A percentile compares a stretch with the other conserved stretches of the same genome.
These are phyloP conservation scores for Mormoops blainvillei DNA, from an alignment of 2,113 vertebrate species.

Conservation along the genomic window DNA sequence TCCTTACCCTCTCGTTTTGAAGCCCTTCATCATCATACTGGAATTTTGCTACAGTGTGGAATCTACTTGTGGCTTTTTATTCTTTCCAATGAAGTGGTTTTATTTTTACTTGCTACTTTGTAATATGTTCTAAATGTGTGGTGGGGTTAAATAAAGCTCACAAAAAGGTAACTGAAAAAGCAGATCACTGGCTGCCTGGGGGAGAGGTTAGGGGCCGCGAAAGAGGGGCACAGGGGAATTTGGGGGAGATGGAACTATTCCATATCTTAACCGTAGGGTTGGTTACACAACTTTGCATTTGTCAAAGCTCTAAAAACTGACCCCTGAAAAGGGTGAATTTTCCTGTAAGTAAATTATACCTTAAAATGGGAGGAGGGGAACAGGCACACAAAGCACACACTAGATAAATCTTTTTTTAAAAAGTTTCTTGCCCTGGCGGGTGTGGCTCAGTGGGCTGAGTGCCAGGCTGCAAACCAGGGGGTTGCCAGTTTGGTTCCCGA, in stretches of 20 bases:
- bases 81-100: neutral
- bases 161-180: neutral
- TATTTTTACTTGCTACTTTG: conserved; percentile 37
- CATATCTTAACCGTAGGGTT: neutral
- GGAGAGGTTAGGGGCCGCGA: neutral
- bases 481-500: no score
- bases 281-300: neutral
- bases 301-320: neutral
- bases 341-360: neutral
- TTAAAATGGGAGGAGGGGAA: neutral
- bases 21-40: neutral
- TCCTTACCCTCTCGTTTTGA: neutral
- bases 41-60: neutral
- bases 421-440: no score
- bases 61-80: neutral
- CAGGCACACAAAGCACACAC: neutral
- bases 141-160: neutral
- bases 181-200: neutral
- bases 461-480: no score
- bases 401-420: neutral
- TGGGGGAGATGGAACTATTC: neutral
- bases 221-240: neutral
- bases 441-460: no score
- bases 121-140: neutral
- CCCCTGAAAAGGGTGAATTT: neutral